Conservation (phyloP, 2,113 vertebrate species). For the Chlorodrepanis virens region DNA sequence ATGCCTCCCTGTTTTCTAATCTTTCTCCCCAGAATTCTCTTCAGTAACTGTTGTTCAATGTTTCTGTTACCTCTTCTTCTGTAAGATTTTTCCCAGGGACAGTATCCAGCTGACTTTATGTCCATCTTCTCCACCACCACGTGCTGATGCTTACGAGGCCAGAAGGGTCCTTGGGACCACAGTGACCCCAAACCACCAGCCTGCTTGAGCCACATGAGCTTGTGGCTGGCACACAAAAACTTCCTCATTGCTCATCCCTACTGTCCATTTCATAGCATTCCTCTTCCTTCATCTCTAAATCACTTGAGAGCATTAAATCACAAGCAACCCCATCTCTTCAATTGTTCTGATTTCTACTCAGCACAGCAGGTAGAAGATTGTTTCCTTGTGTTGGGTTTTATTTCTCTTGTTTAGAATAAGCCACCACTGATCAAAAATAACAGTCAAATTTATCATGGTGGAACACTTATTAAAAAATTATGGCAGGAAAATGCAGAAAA, state of each 20-base stretch:
- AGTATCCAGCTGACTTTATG: neutral
- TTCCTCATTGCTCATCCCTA: neutral
- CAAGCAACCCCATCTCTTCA: neutral
- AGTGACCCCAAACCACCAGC: neutral
- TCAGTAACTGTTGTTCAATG: neutral
- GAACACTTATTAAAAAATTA: neutral
- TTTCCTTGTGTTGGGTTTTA: neutral
- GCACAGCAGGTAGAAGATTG: neutral
- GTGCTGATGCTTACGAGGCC: neutral
- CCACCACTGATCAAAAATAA: neutral
- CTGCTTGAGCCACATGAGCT: neutral
- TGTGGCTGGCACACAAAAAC: fast-evolving
- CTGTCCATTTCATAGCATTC: neutral
- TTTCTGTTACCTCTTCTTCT: neutral
- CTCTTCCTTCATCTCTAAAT: neutral
- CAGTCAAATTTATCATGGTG: neutral
- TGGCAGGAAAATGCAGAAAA: neutral
- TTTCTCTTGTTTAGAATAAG: neutral
- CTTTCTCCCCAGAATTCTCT: neutral
- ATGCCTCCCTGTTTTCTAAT: neutral
- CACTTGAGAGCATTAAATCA: neutral
- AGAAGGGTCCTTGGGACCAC: neutral
- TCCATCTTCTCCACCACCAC: neutral
- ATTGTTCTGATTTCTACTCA: neutral
- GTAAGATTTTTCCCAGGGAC: neutral